Evolutionary conservation across 1,140 invertebrate species (phyloP), one percentile per base, ranked within the genome.

Genomic region (Cydia amplana): DNA sequence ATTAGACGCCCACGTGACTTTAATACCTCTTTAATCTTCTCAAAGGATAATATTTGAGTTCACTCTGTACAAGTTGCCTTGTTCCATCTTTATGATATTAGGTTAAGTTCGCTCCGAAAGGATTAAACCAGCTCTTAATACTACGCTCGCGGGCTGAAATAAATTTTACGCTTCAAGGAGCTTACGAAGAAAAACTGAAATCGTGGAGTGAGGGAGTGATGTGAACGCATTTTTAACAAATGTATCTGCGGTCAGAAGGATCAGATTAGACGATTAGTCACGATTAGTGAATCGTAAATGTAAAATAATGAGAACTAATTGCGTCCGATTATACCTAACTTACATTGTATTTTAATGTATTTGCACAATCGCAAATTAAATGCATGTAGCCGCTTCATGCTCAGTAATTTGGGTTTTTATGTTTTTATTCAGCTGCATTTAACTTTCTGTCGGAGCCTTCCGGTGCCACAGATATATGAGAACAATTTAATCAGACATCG

Each of bases 61-160:
- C 78, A 86, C 86, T 86, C 85, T 83, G 84, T 87, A 91, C 85
- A 89, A 90, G 89, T 90, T 90, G 82, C 81, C 83, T 87, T 86
- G 86, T 87, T 89, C 86, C 89, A 84, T 90, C 87, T 92, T 92
- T 91, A 92, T 89, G 86, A 91, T 92, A 91, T 91, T 89, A 88
- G 87, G 86, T 89, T 90, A 91, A 90, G 82, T 92, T 90, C 84
- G 83, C 83, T 87, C 84, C 81, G 81, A 90, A 92, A 91, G 89
- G 89, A 92, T 92, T 92, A 92, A 91, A 85, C 77, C 82, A 81
- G 87, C 80, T 87, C 87, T 91, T 91, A 91, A 91, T 90, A 86
- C 85, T 78, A 81, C 86, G 90, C 89, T 87, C 83, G 82, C 83
- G 88, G 88, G 89, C 87, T 79, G 84, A 88, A 88, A 91, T 92